A percentile compares a stretch with the other conserved stretches of the same genome.
Evolutionary conservation across 2,888 invertebrate species (phyloP).

Genomic region (Drosophila nr. fundita): DNA sequence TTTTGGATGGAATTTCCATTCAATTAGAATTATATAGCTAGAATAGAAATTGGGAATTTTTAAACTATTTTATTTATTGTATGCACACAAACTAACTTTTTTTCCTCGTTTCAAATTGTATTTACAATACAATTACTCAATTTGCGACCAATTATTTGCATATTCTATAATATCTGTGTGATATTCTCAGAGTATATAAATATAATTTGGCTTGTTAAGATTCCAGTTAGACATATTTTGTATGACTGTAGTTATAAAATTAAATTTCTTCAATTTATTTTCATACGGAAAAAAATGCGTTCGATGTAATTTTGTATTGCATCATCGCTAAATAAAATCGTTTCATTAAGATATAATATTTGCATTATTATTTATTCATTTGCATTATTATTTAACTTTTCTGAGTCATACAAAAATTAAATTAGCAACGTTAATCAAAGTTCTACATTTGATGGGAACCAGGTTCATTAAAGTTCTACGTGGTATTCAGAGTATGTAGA

Average conservation of each 20-base stretch:
- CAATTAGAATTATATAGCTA: not conserved
- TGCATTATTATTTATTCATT: not conserved
- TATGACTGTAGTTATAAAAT: not conserved
- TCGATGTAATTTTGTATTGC: not conserved
- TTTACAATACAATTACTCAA: not conserved
- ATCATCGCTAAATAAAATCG: not conserved
- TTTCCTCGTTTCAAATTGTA: not conserved
- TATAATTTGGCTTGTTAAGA: too few species aligned
- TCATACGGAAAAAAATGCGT: not conserved
- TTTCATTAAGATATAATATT: not conserved
- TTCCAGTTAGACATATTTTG: not conserved
- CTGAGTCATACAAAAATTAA: not conserved
- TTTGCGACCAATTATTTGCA: not conserved
- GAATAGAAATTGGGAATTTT: not conserved
- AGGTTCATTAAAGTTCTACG: not conserved
- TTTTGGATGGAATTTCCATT: not conserved
- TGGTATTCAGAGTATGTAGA: not conserved
- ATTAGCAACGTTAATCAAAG: not conserved
- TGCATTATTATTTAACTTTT: not conserved
- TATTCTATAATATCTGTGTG: not conserved
- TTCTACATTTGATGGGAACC: not conserved
- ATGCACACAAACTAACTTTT: not conserved
- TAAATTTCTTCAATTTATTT: not conserved
- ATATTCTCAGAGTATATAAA: not conserved
- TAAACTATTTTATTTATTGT: not conserved